Base-by-base conservation (phyloP, 2,888 invertebrate genomes). In the Eurois occulta region DNA sequence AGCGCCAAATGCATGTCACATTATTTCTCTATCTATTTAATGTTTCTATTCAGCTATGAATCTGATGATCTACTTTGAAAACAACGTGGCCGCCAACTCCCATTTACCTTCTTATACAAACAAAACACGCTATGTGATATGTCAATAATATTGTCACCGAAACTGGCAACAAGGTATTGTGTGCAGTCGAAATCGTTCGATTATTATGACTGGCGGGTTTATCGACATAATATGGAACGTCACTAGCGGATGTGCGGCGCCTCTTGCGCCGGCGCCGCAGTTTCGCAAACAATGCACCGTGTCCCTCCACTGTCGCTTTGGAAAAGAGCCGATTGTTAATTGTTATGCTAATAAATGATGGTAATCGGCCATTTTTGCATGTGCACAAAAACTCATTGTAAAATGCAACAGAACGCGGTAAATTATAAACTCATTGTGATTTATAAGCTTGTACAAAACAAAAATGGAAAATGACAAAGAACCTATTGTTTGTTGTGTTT, bases 171-270 rank as follows among this genome's bases (percentile, higher is more conserved):
- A 89, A 86, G 87, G 84, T 87, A 89, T 90, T 91, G 90, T 91
- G 72, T 82, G 75, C 83, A 80, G 87, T 91, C 90, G 84, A 91
- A 92, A 90, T 91, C 88, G 86, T 87, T 87, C 81, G 90, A 89
- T 91, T 93, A 91, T 92, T 92, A 92, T 92, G 92, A 87, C 90
- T 89, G 75, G 85, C 81, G 86, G 77, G 85, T 88, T 87, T 91
- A 92, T 93, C 93, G 94, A 93, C 90, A 90, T 83, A 90, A 91
- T 90, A 90, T 77, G 85, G 77, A 79, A 84, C 96, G 91, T 90
- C 95, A 95, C 95, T 96, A 96, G 94, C 96, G 96, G 95, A 96
- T 94, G 94, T 93, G 91, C 88, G 90, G 95, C 88, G 88, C 88
- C 88, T 75, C 87, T 80, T 83, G 95, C 95, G 94, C 93, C 94